Percentiles rank a stretch among this genome's conserved stretches.
Conservation (phyloP, 2,888 invertebrate genomes). For the Caenorhabditis drosophilae region DNA sequence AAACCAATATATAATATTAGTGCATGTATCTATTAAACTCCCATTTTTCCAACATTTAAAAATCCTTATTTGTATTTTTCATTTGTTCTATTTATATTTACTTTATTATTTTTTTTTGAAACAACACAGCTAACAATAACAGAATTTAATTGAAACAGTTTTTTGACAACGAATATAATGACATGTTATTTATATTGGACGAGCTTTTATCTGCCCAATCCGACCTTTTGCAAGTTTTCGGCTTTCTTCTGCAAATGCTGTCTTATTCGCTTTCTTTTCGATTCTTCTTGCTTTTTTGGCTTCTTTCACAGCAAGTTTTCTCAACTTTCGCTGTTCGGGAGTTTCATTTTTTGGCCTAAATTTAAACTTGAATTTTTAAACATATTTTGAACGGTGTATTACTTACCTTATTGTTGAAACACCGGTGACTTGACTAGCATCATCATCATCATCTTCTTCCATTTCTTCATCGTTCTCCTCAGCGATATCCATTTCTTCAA, state of each 20-base stretch:
- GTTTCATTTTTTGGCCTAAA: slow-evolving; percentile 81
- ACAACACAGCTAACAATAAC: too few species aligned
- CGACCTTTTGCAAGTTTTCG: slow-evolving; percentile 45
- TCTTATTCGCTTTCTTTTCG: slow-evolving; percentile 62
- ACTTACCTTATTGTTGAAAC: slow-evolving; percentile 6
- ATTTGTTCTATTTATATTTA: too few species aligned
- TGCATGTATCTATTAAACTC: too few species aligned
- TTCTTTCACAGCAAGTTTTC: slow-evolving; percentile 82
- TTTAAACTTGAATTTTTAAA: slow-evolving; percentile 9
- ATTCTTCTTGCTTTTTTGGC: slow-evolving; percentile 74
- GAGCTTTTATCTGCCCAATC: slow-evolving; percentile 44
- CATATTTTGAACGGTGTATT: background rate
- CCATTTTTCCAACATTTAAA: too few species aligned
- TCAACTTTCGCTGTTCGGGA: slow-evolving; percentile 80
- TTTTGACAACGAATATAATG: too few species aligned
- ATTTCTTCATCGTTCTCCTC: slow-evolving; percentile 34
- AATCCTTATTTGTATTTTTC: too few species aligned
- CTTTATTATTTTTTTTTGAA: too few species aligned
- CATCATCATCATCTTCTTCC: slow-evolving; percentile 37
- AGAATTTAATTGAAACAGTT: too few species aligned
- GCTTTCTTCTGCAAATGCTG: slow-evolving; percentile 47
- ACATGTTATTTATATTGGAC: slow-evolving; percentile 30
- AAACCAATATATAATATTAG: too few species aligned
- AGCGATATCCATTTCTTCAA: slow-evolving; percentile 34
- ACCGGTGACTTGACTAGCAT: slow-evolving; percentile 15